Conservation (phyloP, 2,113 vertebrate genomes). For the human (Homo sapiens) region GRCh38 chr1:204841001-204841500, state of each 20-base stretch:
- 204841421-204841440: not conserved
- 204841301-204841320: not conserved
- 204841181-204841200: not conserved
- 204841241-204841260: not conserved
- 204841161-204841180: not conserved
- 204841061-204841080: not conserved
- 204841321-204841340: not conserved
- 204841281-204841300: not conserved
- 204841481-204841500: not conserved
- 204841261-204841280: not conserved
- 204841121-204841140: accelerated
- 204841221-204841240: not conserved
- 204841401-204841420: not conserved
- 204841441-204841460: not conserved
- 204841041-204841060: no score
- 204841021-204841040: not conserved
- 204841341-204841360: not conserved
- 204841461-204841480: not conserved
- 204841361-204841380: not conserved
- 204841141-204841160: not conserved
- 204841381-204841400: not conserved
- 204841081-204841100: not conserved
- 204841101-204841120: not conserved
- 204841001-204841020: not conserved
- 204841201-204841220: not conserved